Evolutionary conservation across 1,140 invertebrate species (phyloP), one percentile per base, ranked within the genome.

Genomic region (Aporrectodea caliginosa): DNA sequence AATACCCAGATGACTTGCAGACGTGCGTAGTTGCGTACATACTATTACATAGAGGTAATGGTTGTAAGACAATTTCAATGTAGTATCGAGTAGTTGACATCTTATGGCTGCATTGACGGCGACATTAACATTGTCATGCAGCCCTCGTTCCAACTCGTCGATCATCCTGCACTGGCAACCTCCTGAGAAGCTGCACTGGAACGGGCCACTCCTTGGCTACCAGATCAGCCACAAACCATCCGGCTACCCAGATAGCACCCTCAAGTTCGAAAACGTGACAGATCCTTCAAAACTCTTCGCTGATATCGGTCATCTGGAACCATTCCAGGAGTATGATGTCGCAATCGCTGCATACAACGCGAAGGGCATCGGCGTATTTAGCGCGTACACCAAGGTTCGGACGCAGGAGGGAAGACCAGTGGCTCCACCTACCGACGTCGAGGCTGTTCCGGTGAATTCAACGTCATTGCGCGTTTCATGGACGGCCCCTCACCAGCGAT

Each of bases 81-180:
- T n/a, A n/a, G n/a, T n/a, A n/a, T n/a, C n/a, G n/a, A n/a, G n/a
- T n/a, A n/a, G n/a, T n/a, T n/a, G n/a, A n/a, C n/a, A n/a, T n/a
- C n/a, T n/a, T n/a, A n/a, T n/a, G n/a, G n/a, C n/a, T n/a, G n/a
- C n/a, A n/a, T n/a, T n/a, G n/a, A n/a, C n/a, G n/a, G n/a, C n/a
- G n/a, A n/a, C n/a, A n/a, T n/a, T n/a, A n/a, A n/a, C n/a, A n/a
- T n/a, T n/a, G n/a, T n/a, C n/a, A n/a, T n/a, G n/a, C n/a, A n/a
- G n/a, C n/a, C 82, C 84, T n/a, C 75, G 81, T 14, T 80, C 83
- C 1, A 85, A 85, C 16, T 95, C 94, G 0, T 95, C 98, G 88
- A 98, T 99, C 80, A 97, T 98, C 83, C 94, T 97, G 0, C 95
- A 98, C 85, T 99, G 98, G 97, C 95, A 98, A 84, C 93, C 94